phyloP scores from a whole-genome alignment of 1,140 invertebrate species.

The Macrotrachela quadricornifera region DNA sequence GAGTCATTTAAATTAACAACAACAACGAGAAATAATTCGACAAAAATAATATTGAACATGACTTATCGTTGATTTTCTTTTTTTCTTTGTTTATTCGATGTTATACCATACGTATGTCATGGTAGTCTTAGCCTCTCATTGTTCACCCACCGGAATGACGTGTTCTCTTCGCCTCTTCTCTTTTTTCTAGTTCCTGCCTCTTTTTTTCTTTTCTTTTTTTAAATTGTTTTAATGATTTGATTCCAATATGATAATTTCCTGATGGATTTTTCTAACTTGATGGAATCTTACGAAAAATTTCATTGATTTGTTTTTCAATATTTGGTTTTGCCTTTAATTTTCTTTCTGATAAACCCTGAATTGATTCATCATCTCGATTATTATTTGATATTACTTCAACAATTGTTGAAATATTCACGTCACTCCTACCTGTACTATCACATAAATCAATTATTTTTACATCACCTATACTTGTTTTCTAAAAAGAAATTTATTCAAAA shows the following conservation, averaged over 20 bases:
- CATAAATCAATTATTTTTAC: conserved; percentile 79
- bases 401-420: conserved; percentile 65
- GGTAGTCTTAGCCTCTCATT: no score
- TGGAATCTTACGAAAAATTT: conserved; percentile 45
- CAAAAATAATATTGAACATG: no score
- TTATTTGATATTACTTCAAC: conserved; percentile 44
- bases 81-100: no score
- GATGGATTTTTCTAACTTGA: conserved; percentile 56
- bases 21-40: no score
- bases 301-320: conserved; percentile 2
- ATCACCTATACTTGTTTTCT: conserved; percentile 65
- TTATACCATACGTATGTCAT: no score
- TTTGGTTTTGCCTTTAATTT: conserved; percentile 47
- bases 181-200: no score
- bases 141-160: no score
- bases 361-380: conserved; percentile 25
- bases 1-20: conserved; percentile 34
- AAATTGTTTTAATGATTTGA: conserved; percentile 65
- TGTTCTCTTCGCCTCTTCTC: no score
- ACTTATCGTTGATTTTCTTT: no score
- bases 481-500: conserved; percentile 3
- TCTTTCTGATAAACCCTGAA: conserved; percentile 64
- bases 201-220: no score
- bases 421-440: conserved; percentile 80
- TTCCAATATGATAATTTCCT: conserved; percentile 53